Evolutionary conservation across 2,888 invertebrate species (phyloP).

Genomic region (Mythimna pallens): DNA sequence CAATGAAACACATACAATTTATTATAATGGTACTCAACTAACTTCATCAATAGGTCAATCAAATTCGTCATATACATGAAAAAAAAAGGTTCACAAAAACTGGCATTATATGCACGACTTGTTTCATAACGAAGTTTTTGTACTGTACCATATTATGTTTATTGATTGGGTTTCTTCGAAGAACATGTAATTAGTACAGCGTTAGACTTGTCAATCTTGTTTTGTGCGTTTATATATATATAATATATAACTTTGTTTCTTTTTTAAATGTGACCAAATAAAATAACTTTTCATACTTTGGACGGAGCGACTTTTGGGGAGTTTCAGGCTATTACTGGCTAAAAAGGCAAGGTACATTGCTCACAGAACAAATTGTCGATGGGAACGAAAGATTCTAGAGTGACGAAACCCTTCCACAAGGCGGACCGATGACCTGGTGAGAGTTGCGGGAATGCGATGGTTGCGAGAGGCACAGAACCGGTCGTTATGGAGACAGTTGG

Average conservation of each 20-base stretch:
- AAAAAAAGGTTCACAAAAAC: constrained; percentile 42
- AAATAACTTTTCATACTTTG: too few species aligned
- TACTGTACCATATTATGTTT: constrained; percentile 26
- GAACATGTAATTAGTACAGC: constrained; percentile 1
- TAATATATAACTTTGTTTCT: background rate
- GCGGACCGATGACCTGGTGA: too few species aligned
- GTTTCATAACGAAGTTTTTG: constrained; percentile 44
- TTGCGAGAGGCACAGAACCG: too few species aligned
- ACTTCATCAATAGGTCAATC: constrained; percentile 35
- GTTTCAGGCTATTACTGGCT: too few species aligned
- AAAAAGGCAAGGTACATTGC: too few species aligned
- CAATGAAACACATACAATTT: background rate
- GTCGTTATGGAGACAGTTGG: too few species aligned
- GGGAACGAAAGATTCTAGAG: too few species aligned
- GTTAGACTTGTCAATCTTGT: constrained; percentile 31
- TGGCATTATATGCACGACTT: constrained; percentile 33
- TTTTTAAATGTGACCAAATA: too few species aligned
- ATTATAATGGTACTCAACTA: constrained; percentile 28
- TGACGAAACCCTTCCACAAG: too few species aligned
- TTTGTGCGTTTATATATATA: background rate
- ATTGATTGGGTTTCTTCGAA: constrained; percentile 14
- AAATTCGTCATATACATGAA: constrained; percentile 19
- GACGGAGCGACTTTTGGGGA: too few species aligned
- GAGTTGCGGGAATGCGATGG: too few species aligned
- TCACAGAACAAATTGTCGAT: too few species aligned